phyloP scores from a whole-genome alignment of 53 echinoderm and acorn worm genomes.

The Arbacia lixula region DNA sequence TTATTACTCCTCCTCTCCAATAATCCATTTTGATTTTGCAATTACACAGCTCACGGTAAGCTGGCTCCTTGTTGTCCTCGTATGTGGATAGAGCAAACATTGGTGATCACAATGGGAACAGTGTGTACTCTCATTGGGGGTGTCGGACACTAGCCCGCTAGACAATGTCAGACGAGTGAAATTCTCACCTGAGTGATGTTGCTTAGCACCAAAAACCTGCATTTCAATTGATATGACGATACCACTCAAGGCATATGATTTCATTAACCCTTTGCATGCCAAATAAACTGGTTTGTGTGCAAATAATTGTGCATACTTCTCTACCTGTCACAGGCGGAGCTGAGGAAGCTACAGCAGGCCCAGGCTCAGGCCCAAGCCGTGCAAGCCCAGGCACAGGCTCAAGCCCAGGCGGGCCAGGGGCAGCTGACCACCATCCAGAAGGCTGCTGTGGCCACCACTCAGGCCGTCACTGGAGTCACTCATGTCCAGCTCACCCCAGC shows the following conservation, averaged over 20 bases:
- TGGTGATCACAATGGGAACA: no score
- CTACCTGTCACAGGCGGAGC: conserved; percentile 57
- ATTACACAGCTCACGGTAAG: no score
- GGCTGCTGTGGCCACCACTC: conserved; percentile 27
- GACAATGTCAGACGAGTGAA: no score
- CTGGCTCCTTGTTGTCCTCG: no score
- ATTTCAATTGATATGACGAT: no score
- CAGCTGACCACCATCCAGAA: conserved; percentile 63
- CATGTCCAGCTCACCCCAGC: conserved; percentile 70
- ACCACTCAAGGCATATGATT: neutral
- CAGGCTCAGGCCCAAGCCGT: conserved; percentile 92
- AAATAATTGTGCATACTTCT: neutral
- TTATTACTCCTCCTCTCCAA: no score
- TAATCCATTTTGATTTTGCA: no score
- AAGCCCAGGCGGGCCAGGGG: conserved; percentile 85
- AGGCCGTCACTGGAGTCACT: conserved; percentile 62
- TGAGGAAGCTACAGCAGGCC: conserved; percentile 82
- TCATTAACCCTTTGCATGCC: neutral
- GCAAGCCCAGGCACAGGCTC: conserved; percentile 90
- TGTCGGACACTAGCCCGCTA: no score
- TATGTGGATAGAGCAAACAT: no score
- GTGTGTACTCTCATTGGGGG: no score
- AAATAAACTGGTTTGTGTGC: neutral
- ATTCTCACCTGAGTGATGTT: no score
- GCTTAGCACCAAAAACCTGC: no score